Evolutionary conservation across 2,797 vertebrate genomes (phyloP).

Genomic region (Sebastes nivosus): DNA sequence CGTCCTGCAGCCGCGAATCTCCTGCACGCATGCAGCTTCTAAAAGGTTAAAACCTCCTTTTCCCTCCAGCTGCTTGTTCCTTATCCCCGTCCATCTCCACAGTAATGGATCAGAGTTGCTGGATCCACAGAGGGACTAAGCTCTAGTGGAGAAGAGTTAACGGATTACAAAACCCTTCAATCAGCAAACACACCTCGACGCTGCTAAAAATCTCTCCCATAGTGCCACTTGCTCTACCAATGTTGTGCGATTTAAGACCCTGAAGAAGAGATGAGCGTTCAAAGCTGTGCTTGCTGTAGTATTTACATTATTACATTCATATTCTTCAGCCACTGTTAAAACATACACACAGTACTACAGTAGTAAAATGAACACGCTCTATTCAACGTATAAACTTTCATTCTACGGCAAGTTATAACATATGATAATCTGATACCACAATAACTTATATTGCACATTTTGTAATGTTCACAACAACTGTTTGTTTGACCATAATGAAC

Average conservation of each 20-base stretch:
- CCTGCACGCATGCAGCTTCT: constrained; percentile 34
- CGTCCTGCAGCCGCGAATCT: constrained; percentile 24
- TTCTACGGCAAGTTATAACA: constrained; percentile 15
- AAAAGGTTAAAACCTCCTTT: constrained; percentile 43
- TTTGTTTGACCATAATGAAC: constrained; percentile 30
- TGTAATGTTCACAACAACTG: constrained; percentile 35
- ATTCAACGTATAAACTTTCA: constrained; percentile 15
- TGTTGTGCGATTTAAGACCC: constrained; percentile 65
- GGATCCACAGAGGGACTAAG: not conserved
- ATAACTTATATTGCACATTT: constrained; percentile 55
- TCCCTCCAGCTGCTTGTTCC: constrained; percentile 36
- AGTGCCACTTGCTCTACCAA: constrained; percentile 6
- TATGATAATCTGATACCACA: constrained; percentile 43
- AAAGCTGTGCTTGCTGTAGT: constrained; percentile 34
- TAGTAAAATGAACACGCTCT: constrained; percentile 39
- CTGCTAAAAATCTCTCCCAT: constrained; percentile 18
- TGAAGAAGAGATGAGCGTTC: constrained; percentile 58
- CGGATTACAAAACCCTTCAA: constrained; percentile 46
- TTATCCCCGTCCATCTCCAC: constrained; percentile 43
- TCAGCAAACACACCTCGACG: constrained; percentile 7
- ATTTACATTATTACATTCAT: constrained; percentile 76
- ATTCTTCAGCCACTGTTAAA: constrained; percentile 41
- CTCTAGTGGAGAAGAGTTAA: constrained; percentile 17
- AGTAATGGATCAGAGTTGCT: constrained; percentile 38
- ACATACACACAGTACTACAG: constrained; percentile 39